phyloP scores from a whole-genome alignment of 2,797 vertebrate species.

The Pangasius djambal region DNA sequence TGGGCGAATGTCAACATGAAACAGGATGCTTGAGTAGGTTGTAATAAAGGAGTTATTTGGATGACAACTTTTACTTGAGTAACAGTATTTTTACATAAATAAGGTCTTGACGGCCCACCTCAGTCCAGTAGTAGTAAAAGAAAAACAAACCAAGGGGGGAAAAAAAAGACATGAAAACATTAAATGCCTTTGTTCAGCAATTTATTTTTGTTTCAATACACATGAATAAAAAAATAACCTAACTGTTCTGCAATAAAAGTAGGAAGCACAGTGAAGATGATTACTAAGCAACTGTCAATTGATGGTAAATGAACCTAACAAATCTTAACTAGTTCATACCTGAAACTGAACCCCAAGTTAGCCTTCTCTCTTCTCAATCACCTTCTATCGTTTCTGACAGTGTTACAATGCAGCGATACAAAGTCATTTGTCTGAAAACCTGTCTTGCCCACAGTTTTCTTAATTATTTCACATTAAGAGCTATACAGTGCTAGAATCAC shows the following conservation, averaged over 20 bases:
- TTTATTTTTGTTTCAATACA: neutral
- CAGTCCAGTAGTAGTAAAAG: neutral
- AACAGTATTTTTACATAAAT: neutral
- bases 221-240: neutral
- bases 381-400: neutral
- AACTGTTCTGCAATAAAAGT: constrained; percentile 8
- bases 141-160: neutral
- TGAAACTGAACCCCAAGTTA: neutral
- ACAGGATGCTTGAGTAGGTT: neutral
- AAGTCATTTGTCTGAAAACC: neutral
- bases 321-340: neutral
- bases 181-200: neutral
- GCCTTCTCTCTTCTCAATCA: neutral
- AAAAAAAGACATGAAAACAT: neutral
- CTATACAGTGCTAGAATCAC: neutral
- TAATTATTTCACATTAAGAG: neutral
- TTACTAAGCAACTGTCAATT: neutral
- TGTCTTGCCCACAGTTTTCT: neutral
- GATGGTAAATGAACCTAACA: neutral
- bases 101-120: neutral
- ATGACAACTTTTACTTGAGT: neutral
- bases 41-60: neutral
- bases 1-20: neutral
- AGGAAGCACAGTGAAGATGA: constrained; percentile 13
- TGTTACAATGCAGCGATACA: neutral